Percentiles rank a stretch among this genome's conserved stretches.
phyloP scores from a whole-genome alignment of 1,140 invertebrate genomes.

The Drosophila serrata region DNA sequence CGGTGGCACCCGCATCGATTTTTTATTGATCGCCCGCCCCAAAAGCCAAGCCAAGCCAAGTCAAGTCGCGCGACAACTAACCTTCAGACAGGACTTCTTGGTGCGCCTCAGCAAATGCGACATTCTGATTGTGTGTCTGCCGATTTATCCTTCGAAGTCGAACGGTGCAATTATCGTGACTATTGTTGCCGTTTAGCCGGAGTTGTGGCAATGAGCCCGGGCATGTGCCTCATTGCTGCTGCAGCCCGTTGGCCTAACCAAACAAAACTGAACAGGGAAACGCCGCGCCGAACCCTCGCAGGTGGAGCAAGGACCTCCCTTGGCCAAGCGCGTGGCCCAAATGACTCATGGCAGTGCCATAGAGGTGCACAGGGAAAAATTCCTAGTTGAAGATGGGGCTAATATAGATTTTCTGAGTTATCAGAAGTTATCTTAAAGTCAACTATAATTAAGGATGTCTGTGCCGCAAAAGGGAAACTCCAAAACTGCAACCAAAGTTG shows the following conservation, averaged over 20 bases:
- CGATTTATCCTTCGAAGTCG: slow-evolving; percentile 23
- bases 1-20: slow-evolving; percentile 53
- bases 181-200: slow-evolving; percentile 28
- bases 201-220: slow-evolving; percentile 22
- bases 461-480: background rate
- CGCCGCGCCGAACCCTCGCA: slow-evolving; percentile 39
- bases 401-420: background rate
- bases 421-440: background rate
- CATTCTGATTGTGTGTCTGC: slow-evolving; percentile 51
- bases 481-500: too few species aligned
- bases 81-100: slow-evolving; percentile 83
- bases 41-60: too few species aligned
- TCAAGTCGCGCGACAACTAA: slow-evolving; percentile 34
- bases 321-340: slow-evolving; percentile 24
- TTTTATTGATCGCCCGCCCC: slow-evolving; percentile 61
- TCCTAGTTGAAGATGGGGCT: background rate
- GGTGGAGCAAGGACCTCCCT: slow-evolving; percentile 61
- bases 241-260: slow-evolving; percentile 72
- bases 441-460: background rate
- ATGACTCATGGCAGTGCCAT: slow-evolving; percentile 63
- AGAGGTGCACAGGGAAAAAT: slow-evolving; percentile 29
- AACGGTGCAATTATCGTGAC: slow-evolving; percentile 35
- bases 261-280: slow-evolving; percentile 70
- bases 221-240: slow-evolving; percentile 54
- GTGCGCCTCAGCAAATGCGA: slow-evolving; percentile 81